Evolutionary conservation across 2,113 vertebrate genomes (phyloP), one percentile per base, ranked within the genome.

Genomic region (Anhinga rufa): DNA sequence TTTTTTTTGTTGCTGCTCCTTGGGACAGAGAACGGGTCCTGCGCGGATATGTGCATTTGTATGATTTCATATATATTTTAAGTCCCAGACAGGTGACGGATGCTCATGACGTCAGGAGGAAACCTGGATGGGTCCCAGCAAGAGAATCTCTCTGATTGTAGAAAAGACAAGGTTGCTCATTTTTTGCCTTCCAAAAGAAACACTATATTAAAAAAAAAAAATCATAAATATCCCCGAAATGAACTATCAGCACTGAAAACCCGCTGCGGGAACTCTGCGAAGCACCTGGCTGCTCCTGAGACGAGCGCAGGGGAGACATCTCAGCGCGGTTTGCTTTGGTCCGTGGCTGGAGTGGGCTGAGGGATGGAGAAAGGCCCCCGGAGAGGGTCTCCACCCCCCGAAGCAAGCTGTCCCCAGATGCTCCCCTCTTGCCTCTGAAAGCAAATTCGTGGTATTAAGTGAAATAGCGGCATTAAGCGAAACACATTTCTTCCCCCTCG

Each of bases 241-340:
- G 17, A 40, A 14, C 42, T 44, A 11, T 12, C 52, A 32, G 42
- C 36, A 8, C 48, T 7, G 15, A 83, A 57, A 71, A 10, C 5
- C 40, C 24, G 38, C 28, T 8, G 5, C 31, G 12, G 40, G n/a
- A 77, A 22, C 18, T 28, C 46, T 24, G 6, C 3, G 3, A n/a
- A 57, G 9, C 29, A 12, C 66, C 74, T 1, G 4, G 60, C 20
- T 49, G 19, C 4, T 12, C 49, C 57, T 1, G 13, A 82, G 25
- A 12, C 0, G 9, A 65, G 11, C 4, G 0, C 0, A 2, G 51
- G 42, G 75, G 29, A n/a, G 49, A 42, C 4, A 2, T 8, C 87
- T 48, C 34, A 7, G 38, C 0, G 14, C 1, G 3, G 21, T 76
- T 81, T 40, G 25, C 57, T 77, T 10, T 12, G 51, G 14, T 42